phyloP scores from a whole-genome alignment of 2,888 invertebrate genomes.

The Philonicus albiceps region DNA sequence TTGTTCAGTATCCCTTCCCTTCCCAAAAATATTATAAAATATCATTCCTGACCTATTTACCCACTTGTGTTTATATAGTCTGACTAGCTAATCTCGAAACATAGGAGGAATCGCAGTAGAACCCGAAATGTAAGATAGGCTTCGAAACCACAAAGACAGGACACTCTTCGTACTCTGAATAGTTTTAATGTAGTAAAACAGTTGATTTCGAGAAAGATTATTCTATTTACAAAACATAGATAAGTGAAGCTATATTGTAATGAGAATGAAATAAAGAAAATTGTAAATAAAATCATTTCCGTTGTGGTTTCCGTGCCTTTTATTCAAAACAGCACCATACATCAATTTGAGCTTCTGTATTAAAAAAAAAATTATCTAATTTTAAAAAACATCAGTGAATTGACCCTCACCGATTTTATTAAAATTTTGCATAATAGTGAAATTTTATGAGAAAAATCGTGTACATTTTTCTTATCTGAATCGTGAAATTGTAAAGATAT shows the following conservation, averaged over 20 bases:
- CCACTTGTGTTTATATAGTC: not conserved
- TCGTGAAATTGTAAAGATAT: no score
- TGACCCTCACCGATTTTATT: no score
- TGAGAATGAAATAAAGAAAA: conserved; percentile 9
- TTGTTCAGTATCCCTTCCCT: not conserved
- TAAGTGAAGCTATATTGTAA: conserved; percentile 27
- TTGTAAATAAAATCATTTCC: conserved; percentile 35
- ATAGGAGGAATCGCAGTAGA: not conserved
- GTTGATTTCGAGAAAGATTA: conserved; percentile 32
- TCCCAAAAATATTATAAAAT: not conserved
- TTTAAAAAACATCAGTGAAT: not conserved
- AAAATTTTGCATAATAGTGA: no score
- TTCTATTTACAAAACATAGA: conserved; percentile 15
- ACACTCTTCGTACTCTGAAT: conserved; percentile 20
- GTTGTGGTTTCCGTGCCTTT: conserved; percentile 27
- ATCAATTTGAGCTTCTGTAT: not conserved
- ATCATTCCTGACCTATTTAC: not conserved
- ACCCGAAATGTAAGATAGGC: not conserved
- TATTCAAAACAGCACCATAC: not conserved
- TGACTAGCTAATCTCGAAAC: not conserved
- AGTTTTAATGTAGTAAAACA: conserved; percentile 20
- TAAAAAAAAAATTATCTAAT: not conserved
- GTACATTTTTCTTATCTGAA: no score
- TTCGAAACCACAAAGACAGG: not conserved
- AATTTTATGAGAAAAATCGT: no score